Evolutionary conservation across 2,113 vertebrate genomes (phyloP), one percentile per base, ranked within the genome.

Genomic region (Nycticryphes semicollaris): DNA sequence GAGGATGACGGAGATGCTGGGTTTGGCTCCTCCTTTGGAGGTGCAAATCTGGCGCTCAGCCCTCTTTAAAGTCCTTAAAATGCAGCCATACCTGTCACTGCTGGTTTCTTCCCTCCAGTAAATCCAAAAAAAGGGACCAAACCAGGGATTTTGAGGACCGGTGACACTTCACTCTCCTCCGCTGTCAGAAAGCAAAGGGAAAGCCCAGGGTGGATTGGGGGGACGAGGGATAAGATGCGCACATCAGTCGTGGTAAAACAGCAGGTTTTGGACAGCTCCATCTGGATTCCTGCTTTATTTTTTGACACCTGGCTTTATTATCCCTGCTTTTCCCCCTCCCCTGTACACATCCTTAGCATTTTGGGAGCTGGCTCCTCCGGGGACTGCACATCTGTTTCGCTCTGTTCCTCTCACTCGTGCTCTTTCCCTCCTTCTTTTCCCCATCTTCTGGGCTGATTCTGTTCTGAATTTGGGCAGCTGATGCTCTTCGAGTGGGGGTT

Each of bases 261-360:
- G 87, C 83, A 27, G 94, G 92, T 39, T 59, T 53, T 39, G 93
- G 89, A 88, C 8, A 45, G 80, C 85, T 83, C 97, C 97, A 96
- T 97, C 97, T 96, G 97, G 91, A 93, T 94, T 48, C 95, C 60
- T 81, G 93, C 94, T 90, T 45, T 1, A 7, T 57, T 96, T 88
- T 66, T 57, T 5, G 1, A 13, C 0, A 10, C 56, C 47, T 72
- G 87, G 9, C 68, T 94, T 74, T 74, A 39, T 93, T 88, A 90
- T 88, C 79, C 50, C 18, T 3, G 5, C 37, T 87, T 81, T 69
- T 24, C 27, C 23, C 23, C 22, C 50, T 67, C 59, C 48, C 19
- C 7, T 79, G 31, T 45, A 3, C 7, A 3, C 43, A n/a, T 63
- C 57, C 47, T 74, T 27, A 51, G 48, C 35, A n/a, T 88, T 54